phyloP scores from a whole-genome alignment of 2,113 vertebrate species.

The Leptosomus discolor region DNA sequence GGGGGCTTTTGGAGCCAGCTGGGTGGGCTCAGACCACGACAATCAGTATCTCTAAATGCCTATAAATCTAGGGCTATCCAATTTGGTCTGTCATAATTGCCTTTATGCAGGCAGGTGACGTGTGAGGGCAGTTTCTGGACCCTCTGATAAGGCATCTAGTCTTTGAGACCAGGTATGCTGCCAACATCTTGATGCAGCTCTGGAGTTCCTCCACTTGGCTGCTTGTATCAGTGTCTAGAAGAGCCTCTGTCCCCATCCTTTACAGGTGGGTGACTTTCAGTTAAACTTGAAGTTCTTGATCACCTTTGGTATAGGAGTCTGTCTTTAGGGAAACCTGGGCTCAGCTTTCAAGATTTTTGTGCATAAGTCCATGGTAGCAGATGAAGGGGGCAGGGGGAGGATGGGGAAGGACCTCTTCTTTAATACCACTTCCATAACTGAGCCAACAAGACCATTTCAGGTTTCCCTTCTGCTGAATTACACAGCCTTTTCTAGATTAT shows the following conservation, averaged over 20 bases:
- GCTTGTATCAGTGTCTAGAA: background rate
- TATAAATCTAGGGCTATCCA: background rate
- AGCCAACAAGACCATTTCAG: background rate
- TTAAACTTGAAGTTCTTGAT: background rate
- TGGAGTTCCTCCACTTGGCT: background rate
- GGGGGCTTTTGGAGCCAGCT: no score
- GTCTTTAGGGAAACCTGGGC: background rate
- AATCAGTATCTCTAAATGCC: background rate
- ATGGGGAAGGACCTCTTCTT: background rate
- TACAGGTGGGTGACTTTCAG: background rate
- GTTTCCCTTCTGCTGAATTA: background rate
- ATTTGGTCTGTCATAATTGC: background rate
- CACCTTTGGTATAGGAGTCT: background rate
- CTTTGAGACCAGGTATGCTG: background rate
- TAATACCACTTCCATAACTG: background rate
- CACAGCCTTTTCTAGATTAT: background rate
- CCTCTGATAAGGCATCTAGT: background rate
- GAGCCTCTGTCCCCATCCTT: background rate
- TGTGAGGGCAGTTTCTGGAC: background rate
- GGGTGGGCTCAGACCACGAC: no score
- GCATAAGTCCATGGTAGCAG: background rate
- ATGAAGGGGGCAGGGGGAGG: rapidly evolving
- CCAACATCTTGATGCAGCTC: background rate
- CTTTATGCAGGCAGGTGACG: background rate
- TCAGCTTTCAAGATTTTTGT: background rate